These are phyloP conservation scores for Pteropus alecto DNA, from an alignment of 2,113 vertebrate genomes.

Conservation along the genomic window DNA sequence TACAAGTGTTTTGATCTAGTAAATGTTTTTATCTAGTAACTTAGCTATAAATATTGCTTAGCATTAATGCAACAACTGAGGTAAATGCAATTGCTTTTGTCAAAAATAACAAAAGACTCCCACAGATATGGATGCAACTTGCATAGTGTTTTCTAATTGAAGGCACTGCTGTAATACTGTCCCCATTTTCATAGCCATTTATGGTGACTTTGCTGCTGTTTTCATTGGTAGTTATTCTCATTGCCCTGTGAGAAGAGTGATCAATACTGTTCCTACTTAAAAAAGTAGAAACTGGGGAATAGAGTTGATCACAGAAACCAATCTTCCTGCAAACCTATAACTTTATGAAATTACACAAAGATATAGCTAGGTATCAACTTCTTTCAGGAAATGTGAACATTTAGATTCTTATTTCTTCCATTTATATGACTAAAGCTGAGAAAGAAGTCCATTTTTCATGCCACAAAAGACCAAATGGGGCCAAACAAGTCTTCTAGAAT, in stretches of 20 bases:
- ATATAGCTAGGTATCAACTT: slow-evolving; percentile 37
- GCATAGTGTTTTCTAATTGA: background rate
- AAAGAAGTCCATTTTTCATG: slow-evolving; percentile 43
- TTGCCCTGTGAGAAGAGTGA: background rate
- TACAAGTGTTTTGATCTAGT: background rate
- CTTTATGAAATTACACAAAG: slow-evolving; percentile 41
- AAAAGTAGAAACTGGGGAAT: background rate
- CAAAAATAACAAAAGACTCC: background rate
- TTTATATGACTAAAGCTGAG: slow-evolving; percentile 28
- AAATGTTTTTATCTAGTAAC: background rate
- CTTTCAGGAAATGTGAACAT: slow-evolving; percentile 46
- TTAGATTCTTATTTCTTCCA: slow-evolving; percentile 43
- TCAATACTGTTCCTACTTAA: background rate
- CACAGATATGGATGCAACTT: background rate
- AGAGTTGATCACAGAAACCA: background rate
- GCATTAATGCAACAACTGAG: background rate
- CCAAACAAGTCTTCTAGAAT: slow-evolving; percentile 58
- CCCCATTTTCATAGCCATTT: background rate
- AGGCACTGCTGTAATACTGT: background rate
- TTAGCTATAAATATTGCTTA: background rate
- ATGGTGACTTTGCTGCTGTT: background rate
- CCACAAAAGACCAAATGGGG: slow-evolving; percentile 41
- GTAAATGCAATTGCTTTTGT: background rate
- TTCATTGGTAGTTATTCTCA: background rate
- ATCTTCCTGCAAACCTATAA: background rate